These are phyloP conservation scores for Meloidogyne exigua DNA, from an alignment of 1,140 invertebrate species.

Conservation along the genomic window DNA sequence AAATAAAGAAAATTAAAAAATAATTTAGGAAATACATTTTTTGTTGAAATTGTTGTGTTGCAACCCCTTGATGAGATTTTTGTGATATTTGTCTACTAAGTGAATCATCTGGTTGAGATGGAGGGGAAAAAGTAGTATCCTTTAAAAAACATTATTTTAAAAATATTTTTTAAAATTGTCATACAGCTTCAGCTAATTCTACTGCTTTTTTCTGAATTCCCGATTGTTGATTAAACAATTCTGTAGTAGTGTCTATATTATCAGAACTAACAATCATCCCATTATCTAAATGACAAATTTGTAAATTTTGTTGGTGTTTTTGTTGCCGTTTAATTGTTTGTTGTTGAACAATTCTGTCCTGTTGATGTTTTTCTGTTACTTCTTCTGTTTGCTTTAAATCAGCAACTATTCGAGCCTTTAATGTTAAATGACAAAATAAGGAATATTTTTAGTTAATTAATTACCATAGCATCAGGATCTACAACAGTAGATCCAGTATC, in stretches of 20 bases:
- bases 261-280: neutral
- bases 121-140: conserved; percentile 16
- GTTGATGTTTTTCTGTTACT: conserved; percentile 6
- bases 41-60: conserved; percentile 2
- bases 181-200: conserved; percentile 16
- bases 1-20: neutral
- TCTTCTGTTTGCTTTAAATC: conserved; percentile 24
- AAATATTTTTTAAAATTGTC: neutral
- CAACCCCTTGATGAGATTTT: neutral
- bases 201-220: conserved; percentile 9
- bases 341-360: conserved; percentile 18
- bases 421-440: too few species aligned
- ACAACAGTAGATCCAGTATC: neutral
- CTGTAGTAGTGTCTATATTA: neutral
- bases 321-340: conserved; percentile 9
- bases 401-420: conserved; percentile 26
- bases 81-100: conserved; percentile 1
- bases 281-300: neutral
- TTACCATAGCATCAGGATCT: too few species aligned
- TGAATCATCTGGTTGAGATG: conserved; percentile 20
- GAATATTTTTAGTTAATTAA: too few species aligned
- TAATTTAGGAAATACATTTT: neutral
- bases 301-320: neutral
- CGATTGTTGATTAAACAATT: neutral
- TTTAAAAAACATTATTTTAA: neutral